Percentiles rank a stretch among this genome's conserved stretches.
Evolutionary conservation across 2,888 invertebrate species (phyloP).

Genomic region (Drosophila seclusa): DNA sequence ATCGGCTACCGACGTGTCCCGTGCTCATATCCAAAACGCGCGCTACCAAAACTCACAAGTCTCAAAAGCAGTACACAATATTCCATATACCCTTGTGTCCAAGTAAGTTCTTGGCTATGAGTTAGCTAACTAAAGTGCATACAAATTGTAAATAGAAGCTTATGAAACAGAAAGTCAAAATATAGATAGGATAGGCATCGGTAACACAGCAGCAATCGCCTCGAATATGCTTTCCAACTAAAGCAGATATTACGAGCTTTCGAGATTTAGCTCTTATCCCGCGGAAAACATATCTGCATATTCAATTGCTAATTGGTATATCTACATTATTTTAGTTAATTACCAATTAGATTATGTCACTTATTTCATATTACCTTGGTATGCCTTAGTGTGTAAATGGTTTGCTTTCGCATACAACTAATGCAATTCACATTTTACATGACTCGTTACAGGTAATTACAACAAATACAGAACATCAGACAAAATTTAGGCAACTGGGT

Average conservation of each 20-base stretch:
- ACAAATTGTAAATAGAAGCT: background rate
- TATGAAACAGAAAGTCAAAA: background rate
- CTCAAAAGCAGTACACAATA: background rate
- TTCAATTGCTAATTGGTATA: background rate
- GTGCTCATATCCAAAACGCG: conserved; percentile 45
- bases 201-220: background rate
- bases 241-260: background rate
- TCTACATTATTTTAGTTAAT: background rate
- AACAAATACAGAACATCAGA: conserved; percentile 17
- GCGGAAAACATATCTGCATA: background rate
- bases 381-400: background rate
- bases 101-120: background rate
- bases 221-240: background rate
- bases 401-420: conserved; percentile 18
- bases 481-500: conserved; percentile 55
- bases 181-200: background rate
- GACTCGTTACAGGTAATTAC: conserved; percentile 57
- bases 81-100: background rate
- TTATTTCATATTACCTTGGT: background rate
- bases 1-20: conserved; percentile 80
- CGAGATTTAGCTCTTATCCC: background rate
- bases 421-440: conserved; percentile 14
- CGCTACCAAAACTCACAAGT: conserved; percentile 12
- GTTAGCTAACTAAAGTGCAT: background rate
- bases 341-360: background rate